Base-by-base conservation (phyloP, 2,888 invertebrate genomes). In the Pristionchus fissidentatus region DNA sequence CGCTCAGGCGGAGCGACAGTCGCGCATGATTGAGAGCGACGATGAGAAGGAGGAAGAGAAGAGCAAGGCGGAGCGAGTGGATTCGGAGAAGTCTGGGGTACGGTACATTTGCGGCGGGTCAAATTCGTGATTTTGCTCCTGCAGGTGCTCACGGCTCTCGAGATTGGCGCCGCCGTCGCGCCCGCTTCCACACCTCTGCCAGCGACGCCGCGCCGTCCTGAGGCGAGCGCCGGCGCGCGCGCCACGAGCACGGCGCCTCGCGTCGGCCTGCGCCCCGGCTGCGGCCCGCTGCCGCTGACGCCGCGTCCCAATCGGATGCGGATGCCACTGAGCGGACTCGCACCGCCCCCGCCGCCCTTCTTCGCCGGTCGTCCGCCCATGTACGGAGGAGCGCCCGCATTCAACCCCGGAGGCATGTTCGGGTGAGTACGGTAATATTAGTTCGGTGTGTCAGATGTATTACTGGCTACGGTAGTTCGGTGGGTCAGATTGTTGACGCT, bases 381-480 rank as follows among this genome's bases (percentile, higher is more conserved):
- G 66, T 66, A 66, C 66, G 66, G 66, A 57, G n/a, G n/a, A n/a
- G n/a, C n/a, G n/a, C 57, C 57, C 66, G 38, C 22, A n/a, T 66
- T 66, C 66, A 66, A 66, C 38, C 66, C 32, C 66, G 66, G 66
- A 66, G 38, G 38, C 38, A n/a, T n/a, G n/a, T 66, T 66, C 19
- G 66, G 66, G 66, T 66, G 66, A 66, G 66, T 66, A 15, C 46
- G 15, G 46, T 15, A 46, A 46, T 15, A 46, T 15, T 46, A 15
- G 15, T 46, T 7, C 7, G 8, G 46, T 46, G 46, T 46, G 7
- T 46, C 8, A 10, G 46, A 15, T 46, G 46, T 46, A 46, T 46
- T 35, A 22, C n/a, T 32, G 66, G 13, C 3, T 66, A 66, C 66
- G 66, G 66, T 66, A 66, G 66, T 38, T 38, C 38, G 1, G 15